phyloP scores from a whole-genome alignment of 2,113 vertebrate genomes.

The Bufo bufo region DNA sequence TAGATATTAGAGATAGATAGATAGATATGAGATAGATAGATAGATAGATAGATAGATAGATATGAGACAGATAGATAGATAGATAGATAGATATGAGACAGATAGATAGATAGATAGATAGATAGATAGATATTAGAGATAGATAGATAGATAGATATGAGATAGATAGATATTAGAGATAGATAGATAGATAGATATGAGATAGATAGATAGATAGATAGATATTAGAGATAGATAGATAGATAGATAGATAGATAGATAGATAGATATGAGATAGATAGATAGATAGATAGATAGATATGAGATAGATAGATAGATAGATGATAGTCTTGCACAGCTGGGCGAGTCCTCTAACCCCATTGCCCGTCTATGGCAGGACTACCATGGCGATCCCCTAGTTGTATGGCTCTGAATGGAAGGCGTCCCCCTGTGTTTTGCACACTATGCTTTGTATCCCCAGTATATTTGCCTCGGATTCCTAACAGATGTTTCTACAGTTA shows the following conservation, averaged over 20 bases:
- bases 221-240: background rate
- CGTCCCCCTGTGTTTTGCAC: background rate
- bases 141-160: background rate
- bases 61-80: background rate
- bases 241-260: background rate
- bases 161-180: background rate
- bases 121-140: too few relatives aligned
- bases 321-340: background rate
- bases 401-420: slow-evolving; percentile 14
- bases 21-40: too few relatives aligned
- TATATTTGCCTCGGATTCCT: background rate
- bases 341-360: background rate
- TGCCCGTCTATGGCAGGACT: slow-evolving; percentile 10
- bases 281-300: background rate
- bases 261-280: background rate
- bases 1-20: too few relatives aligned
- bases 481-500: slow-evolving; percentile 34
- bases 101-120: too few relatives aligned
- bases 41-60: too few relatives aligned
- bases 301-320: background rate
- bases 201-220: too few relatives aligned
- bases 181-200: too few relatives aligned
- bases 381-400: slow-evolving; percentile 2
- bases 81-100: background rate
- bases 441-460: background rate